Evolutionary conservation across 2,888 invertebrate species (phyloP).

Genomic region (Hirtodrosophila histrioides): DNA sequence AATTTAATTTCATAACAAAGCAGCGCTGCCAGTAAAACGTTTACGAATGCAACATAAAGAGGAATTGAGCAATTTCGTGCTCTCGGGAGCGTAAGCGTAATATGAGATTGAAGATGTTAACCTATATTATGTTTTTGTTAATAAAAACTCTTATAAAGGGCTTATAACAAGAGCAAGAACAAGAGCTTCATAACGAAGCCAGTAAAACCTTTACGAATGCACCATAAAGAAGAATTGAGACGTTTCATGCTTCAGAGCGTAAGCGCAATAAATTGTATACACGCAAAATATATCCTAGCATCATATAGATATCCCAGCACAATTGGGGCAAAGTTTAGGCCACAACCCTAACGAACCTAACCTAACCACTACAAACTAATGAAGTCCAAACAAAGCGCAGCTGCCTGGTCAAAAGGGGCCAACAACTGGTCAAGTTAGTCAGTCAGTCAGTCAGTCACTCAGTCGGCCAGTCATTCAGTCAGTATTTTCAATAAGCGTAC

Average conservation of each 20-base stretch:
- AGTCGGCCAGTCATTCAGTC: slow-evolving; percentile 38
- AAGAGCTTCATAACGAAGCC: no score
- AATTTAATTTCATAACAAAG: no score
- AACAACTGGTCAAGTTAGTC: slow-evolving; percentile 31
- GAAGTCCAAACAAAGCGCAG: slow-evolving; percentile 22
- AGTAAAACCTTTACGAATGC: not conserved
- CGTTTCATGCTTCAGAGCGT: not conserved
- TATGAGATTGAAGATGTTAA: no score
- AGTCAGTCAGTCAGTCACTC: slow-evolving; percentile 36
- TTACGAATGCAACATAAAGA: not conserved
- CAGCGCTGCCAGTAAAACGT: not conserved
- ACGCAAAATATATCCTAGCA: no score
- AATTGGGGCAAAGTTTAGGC: not conserved
- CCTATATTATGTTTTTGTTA: no score
- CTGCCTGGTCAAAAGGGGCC: slow-evolving; percentile 44
- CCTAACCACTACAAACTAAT: slow-evolving; percentile 4
- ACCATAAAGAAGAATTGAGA: not conserved
- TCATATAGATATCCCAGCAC: no score
- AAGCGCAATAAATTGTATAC: no score
- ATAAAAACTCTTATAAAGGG: no score
- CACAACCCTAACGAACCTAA: not conserved
- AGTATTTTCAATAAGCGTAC: slow-evolving; percentile 68
- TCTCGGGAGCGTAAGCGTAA: not conserved
- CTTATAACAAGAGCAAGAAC: no score
- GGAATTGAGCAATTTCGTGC: not conserved